These are phyloP conservation scores for Numenius phaeopus DNA, from an alignment of 2,797 vertebrate species.

Conservation along the genomic window DNA sequence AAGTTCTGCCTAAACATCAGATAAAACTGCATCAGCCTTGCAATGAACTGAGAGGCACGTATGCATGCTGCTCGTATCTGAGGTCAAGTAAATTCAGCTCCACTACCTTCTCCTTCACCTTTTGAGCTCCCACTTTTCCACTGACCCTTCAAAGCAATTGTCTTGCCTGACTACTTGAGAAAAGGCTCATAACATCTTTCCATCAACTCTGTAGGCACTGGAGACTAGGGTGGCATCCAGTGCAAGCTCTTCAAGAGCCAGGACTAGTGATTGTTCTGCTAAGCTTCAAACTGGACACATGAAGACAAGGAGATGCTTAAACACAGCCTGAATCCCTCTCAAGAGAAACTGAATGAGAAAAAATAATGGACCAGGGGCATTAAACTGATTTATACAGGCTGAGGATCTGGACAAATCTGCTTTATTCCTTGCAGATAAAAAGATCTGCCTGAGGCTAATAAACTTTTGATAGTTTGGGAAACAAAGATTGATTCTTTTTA, in stretches of 20 bases:
- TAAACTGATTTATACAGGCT: conserved; percentile 12
- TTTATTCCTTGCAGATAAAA: conserved; percentile 42
- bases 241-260: background rate
- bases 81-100: background rate
- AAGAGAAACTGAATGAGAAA: background rate
- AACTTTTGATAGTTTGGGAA: conserved; percentile 33
- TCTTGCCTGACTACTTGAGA: background rate
- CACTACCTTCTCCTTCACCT: background rate
- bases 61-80: background rate
- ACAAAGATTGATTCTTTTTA: conserved; percentile 7
- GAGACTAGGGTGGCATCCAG: background rate
- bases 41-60: background rate
- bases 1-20: background rate
- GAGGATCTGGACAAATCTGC: background rate
- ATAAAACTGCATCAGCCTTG: background rate
- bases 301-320: background rate
- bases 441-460: conserved; percentile 13
- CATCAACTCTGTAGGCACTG: background rate
- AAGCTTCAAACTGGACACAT: background rate
- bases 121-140: background rate
- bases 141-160: background rate
- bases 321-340: background rate
- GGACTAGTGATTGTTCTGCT: background rate
- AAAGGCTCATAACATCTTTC: background rate
- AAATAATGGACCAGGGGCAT: background rate